A percentile compares a stretch with the other conserved stretches of the same genome.
phyloP scores from a whole-genome alignment of 2,888 invertebrate species.

The Adineta ricciae region DNA sequence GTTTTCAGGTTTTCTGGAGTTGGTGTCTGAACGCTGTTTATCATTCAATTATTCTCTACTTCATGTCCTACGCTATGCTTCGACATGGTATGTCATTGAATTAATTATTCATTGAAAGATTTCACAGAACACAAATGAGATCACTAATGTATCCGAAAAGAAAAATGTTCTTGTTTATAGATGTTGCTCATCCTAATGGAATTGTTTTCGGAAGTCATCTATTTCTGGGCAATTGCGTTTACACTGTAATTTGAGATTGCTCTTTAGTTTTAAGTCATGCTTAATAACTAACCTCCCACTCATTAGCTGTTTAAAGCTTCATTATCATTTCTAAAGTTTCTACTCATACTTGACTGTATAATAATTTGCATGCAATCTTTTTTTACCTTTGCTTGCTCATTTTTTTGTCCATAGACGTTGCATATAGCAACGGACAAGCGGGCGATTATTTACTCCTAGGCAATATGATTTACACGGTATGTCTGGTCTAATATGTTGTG shows the following conservation, averaged over 20 bases:
- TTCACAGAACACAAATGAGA: too few species aligned
- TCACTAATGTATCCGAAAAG: too few species aligned
- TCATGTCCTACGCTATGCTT: constrained; percentile 22
- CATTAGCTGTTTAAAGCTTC: background rate
- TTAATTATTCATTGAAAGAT: background rate
- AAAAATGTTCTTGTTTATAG: too few species aligned
- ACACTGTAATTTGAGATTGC: background rate
- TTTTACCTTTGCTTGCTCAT: background rate
- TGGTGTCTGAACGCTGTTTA: constrained; percentile 26
- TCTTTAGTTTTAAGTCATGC: background rate
- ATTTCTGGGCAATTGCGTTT: constrained; percentile 5
- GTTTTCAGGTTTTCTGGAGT: constrained; percentile 25
- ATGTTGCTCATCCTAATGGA: constrained; percentile 58
- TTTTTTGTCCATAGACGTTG: constrained; percentile 13
- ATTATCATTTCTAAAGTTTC: background rate
- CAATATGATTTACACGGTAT: constrained; percentile 87
- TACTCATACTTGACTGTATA: background rate
- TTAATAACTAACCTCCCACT: background rate
- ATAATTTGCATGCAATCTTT: background rate
- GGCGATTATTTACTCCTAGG: constrained; percentile 89
- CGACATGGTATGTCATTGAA: constrained; percentile 16
- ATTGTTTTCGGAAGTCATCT: constrained; percentile 53
- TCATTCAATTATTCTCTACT: constrained; percentile 27
- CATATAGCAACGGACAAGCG: constrained; percentile 36
- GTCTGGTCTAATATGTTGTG: constrained; percentile 40